Evolutionary conservation across 2,888 invertebrate genomes (phyloP).

Genomic region (Erannis defoliaria): DNA sequence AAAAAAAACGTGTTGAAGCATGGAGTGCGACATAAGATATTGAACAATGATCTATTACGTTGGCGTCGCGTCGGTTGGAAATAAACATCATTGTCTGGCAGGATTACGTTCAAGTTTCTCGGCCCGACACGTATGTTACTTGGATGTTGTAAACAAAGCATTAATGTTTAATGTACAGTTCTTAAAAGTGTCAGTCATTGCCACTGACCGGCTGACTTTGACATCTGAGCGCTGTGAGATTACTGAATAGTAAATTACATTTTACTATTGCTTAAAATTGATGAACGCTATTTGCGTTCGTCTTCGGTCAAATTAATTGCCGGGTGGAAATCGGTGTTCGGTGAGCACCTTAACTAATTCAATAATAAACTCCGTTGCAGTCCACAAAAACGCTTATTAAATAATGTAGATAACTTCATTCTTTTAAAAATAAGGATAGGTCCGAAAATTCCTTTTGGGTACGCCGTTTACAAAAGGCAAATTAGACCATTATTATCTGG

Average conservation of each 20-base stretch:
- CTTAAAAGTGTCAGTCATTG: constrained; percentile 16
- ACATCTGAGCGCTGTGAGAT: constrained; percentile 23
- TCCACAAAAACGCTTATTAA: no score
- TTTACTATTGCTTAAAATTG: constrained; percentile 16
- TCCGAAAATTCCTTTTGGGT: no score
- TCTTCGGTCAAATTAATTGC: constrained; percentile 7
- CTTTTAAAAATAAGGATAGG: no score
- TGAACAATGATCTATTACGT: constrained; percentile 10
- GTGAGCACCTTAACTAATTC: no score
- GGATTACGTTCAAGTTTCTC: not conserved
- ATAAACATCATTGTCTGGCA: constrained; percentile 1
- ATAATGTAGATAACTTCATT: no score
- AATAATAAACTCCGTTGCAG: no score
- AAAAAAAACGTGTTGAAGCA: not conserved
- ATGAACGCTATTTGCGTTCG: not conserved
- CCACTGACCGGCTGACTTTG: constrained; percentile 20
- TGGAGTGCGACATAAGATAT: not conserved
- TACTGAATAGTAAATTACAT: no score
- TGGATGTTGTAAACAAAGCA: constrained; percentile 11
- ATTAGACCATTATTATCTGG: constrained; percentile 55
- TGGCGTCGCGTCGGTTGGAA: not conserved
- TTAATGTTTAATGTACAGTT: constrained; percentile 15
- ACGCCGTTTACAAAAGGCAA: no score
- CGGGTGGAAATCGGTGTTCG: not conserved
- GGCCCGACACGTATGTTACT: not conserved